Percentiles rank a stretch among this genome's conserved stretches.
Evolutionary conservation across 2,113 vertebrate genomes (phyloP).

Genomic region (Holacanthus passer): DNA sequence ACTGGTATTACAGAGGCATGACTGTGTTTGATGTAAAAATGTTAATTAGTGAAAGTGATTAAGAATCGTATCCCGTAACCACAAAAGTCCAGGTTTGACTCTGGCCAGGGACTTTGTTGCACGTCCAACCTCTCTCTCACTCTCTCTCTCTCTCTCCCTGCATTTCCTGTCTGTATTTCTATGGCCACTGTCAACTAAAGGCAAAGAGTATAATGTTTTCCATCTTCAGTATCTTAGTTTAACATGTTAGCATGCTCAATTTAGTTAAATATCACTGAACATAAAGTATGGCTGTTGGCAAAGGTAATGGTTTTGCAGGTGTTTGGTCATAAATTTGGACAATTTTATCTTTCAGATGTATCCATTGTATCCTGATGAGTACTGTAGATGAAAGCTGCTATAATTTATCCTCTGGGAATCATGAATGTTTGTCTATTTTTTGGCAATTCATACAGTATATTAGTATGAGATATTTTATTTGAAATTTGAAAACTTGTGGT

Average conservation of each 20-base stretch:
- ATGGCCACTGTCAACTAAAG: background rate
- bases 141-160: no score
- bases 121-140: no score
- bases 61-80: background rate
- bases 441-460: background rate
- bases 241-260: background rate
- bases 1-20: background rate
- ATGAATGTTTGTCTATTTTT: background rate
- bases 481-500: no score
- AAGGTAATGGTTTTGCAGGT: no score
- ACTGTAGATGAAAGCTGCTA: no score
- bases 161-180: background rate
- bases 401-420: background rate
- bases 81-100: background rate
- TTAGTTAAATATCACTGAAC: no score
- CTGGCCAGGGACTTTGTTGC: no score
- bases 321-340: no score
- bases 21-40: background rate
- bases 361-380: no score
- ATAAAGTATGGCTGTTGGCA: no score
- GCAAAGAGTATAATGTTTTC: background rate
- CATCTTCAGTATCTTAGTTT: background rate
- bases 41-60: background rate
- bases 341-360: no score
- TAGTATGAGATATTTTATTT: no score